Percentiles rank a stretch among this genome's conserved stretches.
Conservation (phyloP, 1,140 invertebrate genomes). For the Oryctes rhinoceros region DNA sequence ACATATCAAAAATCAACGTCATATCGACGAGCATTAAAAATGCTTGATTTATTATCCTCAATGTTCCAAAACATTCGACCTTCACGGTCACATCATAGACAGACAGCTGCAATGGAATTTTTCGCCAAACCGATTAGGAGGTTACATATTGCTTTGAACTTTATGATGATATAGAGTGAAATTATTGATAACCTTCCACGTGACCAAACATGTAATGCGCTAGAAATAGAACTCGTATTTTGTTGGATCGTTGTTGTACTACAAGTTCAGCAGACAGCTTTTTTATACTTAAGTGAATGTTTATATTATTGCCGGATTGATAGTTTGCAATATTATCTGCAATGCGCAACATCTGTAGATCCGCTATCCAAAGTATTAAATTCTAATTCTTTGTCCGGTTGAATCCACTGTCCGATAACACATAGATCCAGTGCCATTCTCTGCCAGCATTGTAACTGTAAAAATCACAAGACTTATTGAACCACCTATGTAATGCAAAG, state of each 20-base stretch:
- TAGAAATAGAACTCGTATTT: background rate
- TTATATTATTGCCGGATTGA: too few relatives aligned
- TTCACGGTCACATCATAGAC: background rate
- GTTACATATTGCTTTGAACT: conserved; percentile 1
- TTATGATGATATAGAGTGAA: background rate
- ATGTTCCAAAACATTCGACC: background rate
- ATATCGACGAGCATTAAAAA: background rate
- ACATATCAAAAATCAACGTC: background rate
- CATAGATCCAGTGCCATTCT: too few relatives aligned
- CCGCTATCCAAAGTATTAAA: too few relatives aligned
- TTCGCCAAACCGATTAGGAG: background rate
- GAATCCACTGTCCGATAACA: too few relatives aligned
- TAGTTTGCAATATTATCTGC: too few relatives aligned
- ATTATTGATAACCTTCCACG: conserved; percentile 4
- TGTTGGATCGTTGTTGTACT: background rate
- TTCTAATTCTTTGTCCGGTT: too few relatives aligned
- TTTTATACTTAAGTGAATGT: too few relatives aligned
- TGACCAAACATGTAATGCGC: background rate
- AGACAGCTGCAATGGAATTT: conserved; percentile 11
- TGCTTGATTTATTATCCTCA: background rate
- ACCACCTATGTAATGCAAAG: too few relatives aligned
- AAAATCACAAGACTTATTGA: too few relatives aligned
- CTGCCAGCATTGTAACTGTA: too few relatives aligned
- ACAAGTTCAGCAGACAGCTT: too few relatives aligned
- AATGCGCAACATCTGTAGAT: too few relatives aligned